Percentiles rank a stretch among this genome's conserved stretches.
Evolutionary conservation across 2,113 vertebrate species (phyloP).

Genomic region (Ageneiosus marmoratus): DNA sequence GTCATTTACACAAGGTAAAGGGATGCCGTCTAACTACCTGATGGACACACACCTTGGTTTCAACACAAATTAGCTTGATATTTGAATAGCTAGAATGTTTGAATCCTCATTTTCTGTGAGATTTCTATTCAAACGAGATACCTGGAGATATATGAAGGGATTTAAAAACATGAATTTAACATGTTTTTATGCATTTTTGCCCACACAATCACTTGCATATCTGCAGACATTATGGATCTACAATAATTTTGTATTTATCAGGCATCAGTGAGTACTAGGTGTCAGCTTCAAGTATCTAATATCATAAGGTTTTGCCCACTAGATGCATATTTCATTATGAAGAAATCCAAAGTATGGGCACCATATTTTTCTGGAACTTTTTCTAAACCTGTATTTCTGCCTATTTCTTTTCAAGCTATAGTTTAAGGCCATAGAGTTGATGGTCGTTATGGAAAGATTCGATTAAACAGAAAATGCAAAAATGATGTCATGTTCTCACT

Average conservation of each 20-base stretch:
- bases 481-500: conserved; percentile 34
- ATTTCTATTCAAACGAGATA: neutral
- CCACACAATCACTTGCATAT: neutral
- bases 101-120: neutral
- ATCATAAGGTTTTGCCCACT: neutral
- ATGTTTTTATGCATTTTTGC: neutral
- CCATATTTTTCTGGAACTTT: neutral
- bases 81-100: neutral
- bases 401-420: neutral
- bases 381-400: neutral
- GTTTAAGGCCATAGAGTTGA: neutral
- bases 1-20: conserved; percentile 22
- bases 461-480: conserved; percentile 26
- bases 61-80: conserved; percentile 1
- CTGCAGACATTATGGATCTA: neutral
- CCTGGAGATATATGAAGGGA: neutral
- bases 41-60: neutral
- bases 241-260: neutral
- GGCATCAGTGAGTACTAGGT: neutral
- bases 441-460: neutral
- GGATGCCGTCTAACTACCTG: neutral
- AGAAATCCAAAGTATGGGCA: neutral
- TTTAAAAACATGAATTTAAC: neutral
- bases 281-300: neutral
- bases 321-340: neutral